Evolutionary conservation across 2,888 invertebrate genomes (phyloP), one percentile per base, ranked within the genome.

Genomic region (Cantharis rustica): DNA sequence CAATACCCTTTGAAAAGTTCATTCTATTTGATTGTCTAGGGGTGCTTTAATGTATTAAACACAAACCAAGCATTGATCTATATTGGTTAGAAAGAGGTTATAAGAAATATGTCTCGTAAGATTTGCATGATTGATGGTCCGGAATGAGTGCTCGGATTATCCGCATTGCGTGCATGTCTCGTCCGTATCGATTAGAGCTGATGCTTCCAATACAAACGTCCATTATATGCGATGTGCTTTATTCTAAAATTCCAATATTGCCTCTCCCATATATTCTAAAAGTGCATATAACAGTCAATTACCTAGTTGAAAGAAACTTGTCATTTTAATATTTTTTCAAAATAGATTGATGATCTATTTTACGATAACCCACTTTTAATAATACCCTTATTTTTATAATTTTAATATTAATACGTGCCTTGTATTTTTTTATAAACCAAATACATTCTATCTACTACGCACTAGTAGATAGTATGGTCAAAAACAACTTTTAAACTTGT

Each of bases 111-210:
- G 79, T 79, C 84, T 83, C 81, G 81, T 79, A 83, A 84, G 85
- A 86, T 85, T 85, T 85, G 84, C 86, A 86, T 86, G 86, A 86
- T 86, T 86, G 86, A 86, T 86, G 85, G 84, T 83, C 81, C 81
- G 80, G 83, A 84, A 85, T 85, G 84, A 86, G 84, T 85, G 83
- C 83, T 81, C 77, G 84, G 85, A 86, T 86, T 86, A 85, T 86
- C 86, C 84, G 85, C 85, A 86, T 84, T 86, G 86, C 85, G 86
- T 86, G 85, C 84, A 75, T 85, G 85, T 85, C 84, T 84, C 83
- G 71, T 76, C 72, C 83, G 81, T 79, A 83, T 83, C 83, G 82
- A 84, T 83, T 84, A 83, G 75, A 80, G 80, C 79, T 77, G 79
- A 80, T 81, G 79, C 80, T 82, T 81, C 81, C 81, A 69, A 82